phyloP scores from a whole-genome alignment of 64 coral and sea anemone genomes.

The Orbicella faveolata region DNA sequence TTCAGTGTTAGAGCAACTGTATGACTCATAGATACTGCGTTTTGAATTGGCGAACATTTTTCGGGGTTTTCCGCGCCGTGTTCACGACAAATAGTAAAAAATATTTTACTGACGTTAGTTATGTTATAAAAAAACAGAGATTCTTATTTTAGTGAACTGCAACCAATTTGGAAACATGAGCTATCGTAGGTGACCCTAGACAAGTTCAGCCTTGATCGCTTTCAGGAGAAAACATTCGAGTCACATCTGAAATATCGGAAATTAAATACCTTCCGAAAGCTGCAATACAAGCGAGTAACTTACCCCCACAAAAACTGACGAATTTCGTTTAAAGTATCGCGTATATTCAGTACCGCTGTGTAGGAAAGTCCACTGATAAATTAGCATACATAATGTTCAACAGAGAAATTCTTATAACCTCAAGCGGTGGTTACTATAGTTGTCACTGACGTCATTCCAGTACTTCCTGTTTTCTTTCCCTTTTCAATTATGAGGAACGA shows the following conservation, averaged over 20 bases:
- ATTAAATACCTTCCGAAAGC: not conserved
- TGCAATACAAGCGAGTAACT: not conserved
- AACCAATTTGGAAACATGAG: not conserved
- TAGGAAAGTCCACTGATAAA: not conserved
- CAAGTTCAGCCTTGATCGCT: not conserved
- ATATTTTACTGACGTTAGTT: not conserved
- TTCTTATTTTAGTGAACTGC: not conserved
- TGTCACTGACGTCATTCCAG: conserved; percentile 36
- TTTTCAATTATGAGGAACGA: conserved; percentile 36
- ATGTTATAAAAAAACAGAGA: not conserved
- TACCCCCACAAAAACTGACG: not conserved
- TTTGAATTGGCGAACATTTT: not conserved
- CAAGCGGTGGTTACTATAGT: conserved; percentile 28
- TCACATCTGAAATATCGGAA: not conserved
- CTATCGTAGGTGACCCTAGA: not conserved
- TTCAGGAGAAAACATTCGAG: not conserved
- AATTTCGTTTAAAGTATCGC: conserved; percentile 1
- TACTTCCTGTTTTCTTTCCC: conserved; percentile 48
- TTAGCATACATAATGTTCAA: not conserved
- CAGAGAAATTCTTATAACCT: not conserved
- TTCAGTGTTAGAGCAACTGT: conserved; percentile 25
- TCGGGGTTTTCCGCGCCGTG: not conserved
- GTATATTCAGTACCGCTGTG: not conserved
- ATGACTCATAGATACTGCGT: not conserved
- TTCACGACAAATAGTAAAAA: not conserved